Base-by-base conservation (phyloP, 2,888 invertebrate species). In the Trissonchulus latispiculum region DNA sequence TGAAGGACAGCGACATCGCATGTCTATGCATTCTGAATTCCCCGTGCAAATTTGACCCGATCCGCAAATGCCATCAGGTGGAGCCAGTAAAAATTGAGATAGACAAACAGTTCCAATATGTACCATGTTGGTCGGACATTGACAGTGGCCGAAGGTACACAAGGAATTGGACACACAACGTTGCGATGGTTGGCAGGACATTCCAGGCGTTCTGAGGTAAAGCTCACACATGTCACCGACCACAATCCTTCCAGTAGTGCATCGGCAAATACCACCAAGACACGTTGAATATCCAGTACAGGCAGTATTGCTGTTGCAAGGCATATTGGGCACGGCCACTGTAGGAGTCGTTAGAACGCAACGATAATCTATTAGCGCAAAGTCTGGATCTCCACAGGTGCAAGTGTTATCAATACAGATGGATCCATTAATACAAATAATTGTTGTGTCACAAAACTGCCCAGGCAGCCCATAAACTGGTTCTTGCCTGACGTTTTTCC, bases 41-140 rank as follows among this genome's bases (percentile, higher is more conserved):
- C 81, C 81, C 3, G 78, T 77, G 72, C 81, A 81, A 73, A 79
- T 78, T 28, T 75, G 76, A 70, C 80, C 80, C 23, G 2, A 23
- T 69, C 29, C 71, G 73, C 81, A 81, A 0, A 77, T 76, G 33
- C 77, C 76, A 3, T 80, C 80, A 1, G 81, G 79, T 15, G 8
- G 8, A 18, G n/a, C 66, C 31, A 64, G 32, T 32, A 33, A n/a
- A 18, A n/a, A 15, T 33, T 35, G 68, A 28, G 68, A 28, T 8
- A 66, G 18, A 48, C 72, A 72, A 28, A 28, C 18, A n/a, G 23
- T n/a, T n/a, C 64, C 62, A 32, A 15, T 31, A 1, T 70, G 66
- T n/a, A 23, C 31, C 3, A 23, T 33, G 18, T 36, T 66, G 33
- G 8, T 2, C 1, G 2, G 1, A 37, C 80, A 80, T 71, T 74